Percentiles rank a stretch among this genome's conserved stretches.
phyloP scores from a whole-genome alignment of 1,140 invertebrate species.

The Drosophila bifasciata region DNA sequence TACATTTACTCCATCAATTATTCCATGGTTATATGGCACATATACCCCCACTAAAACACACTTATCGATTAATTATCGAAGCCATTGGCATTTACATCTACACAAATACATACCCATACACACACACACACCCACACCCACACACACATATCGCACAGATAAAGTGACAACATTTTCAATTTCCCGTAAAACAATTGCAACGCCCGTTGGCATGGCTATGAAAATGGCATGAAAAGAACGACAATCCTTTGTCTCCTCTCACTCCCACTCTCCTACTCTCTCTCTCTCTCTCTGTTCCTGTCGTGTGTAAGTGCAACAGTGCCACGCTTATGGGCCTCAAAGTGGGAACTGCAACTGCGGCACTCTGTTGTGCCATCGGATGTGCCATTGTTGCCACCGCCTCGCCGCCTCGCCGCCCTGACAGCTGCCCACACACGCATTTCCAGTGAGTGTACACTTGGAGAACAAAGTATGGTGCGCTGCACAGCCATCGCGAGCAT shows the following conservation, averaged over 20 bases:
- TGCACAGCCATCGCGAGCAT: too few species aligned
- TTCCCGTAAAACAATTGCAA: slow-evolving; percentile 53
- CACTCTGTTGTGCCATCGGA: slow-evolving; percentile 33
- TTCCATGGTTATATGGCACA: too few species aligned
- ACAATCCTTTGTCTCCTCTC: slow-evolving; percentile 15
- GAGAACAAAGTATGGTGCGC: too few species aligned
- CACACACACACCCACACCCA: slow-evolving; percentile 3
- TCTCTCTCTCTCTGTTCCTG: background rate
- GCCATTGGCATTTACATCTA: slow-evolving; percentile 27
- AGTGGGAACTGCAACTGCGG: slow-evolving; percentile 23
- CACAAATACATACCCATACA: background rate
- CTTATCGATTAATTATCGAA: slow-evolving; percentile 34
- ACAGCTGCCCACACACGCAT: slow-evolving; percentile 29
- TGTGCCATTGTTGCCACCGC: slow-evolving; percentile 28
- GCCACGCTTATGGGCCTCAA: background rate
- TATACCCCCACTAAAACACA: background rate
- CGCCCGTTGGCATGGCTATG: slow-evolving; percentile 21
- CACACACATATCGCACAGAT: background rate
- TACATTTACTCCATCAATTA: too few species aligned
- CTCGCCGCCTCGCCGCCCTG: slow-evolving; percentile 8
- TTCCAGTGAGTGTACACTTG: slow-evolving; percentile 3
- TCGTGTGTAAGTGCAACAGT: background rate
- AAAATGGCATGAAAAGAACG: slow-evolving; percentile 40
- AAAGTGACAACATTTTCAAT: slow-evolving; percentile 53
- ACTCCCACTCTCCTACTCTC: background rate